phyloP scores from a whole-genome alignment of 2,888 invertebrate species.

The Calephelis perditalis region DNA sequence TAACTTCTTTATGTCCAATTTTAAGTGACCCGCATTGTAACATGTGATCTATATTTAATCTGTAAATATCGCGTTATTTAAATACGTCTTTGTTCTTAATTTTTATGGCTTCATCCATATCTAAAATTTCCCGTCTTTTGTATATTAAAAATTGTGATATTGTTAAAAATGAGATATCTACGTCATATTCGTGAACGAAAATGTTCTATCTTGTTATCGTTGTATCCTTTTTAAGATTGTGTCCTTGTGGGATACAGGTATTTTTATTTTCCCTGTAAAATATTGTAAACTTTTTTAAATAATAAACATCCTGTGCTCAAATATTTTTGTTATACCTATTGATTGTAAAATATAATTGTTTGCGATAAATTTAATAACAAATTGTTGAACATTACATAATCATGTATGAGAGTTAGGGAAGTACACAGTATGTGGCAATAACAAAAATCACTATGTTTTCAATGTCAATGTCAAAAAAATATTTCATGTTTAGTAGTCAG shows the following conservation, averaged over 20 bases:
- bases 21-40: slow-evolving; percentile 52
- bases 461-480: slow-evolving; percentile 49
- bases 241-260: neutral
- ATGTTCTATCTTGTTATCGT: slow-evolving; percentile 43
- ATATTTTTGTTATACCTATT: slow-evolving; percentile 43
- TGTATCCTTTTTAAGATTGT: slow-evolving; percentile 8
- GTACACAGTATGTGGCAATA: slow-evolving; percentile 57
- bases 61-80: slow-evolving; percentile 37
- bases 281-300: slow-evolving; percentile 9
- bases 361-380: slow-evolving; percentile 33
- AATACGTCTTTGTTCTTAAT: slow-evolving; percentile 59
- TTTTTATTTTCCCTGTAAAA: slow-evolving; percentile 11
- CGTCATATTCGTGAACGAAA: slow-evolving; percentile 52
- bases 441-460: slow-evolving; percentile 52
- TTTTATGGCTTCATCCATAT: slow-evolving; percentile 67
- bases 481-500: too few species aligned
- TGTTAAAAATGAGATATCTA: slow-evolving; percentile 62
- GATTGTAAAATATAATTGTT: slow-evolving; percentile 30
- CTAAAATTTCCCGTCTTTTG: slow-evolving; percentile 68
- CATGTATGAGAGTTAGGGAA: slow-evolving; percentile 20
- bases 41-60: slow-evolving; percentile 58
- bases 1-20: slow-evolving; percentile 52
- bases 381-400: slow-evolving; percentile 27
- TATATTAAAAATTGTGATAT: slow-evolving; percentile 79
- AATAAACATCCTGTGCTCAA: slow-evolving; percentile 62